These are phyloP conservation scores for Plebejus melissa DNA, from an alignment of 2,888 invertebrate genomes.

Conservation along the genomic window DNA sequence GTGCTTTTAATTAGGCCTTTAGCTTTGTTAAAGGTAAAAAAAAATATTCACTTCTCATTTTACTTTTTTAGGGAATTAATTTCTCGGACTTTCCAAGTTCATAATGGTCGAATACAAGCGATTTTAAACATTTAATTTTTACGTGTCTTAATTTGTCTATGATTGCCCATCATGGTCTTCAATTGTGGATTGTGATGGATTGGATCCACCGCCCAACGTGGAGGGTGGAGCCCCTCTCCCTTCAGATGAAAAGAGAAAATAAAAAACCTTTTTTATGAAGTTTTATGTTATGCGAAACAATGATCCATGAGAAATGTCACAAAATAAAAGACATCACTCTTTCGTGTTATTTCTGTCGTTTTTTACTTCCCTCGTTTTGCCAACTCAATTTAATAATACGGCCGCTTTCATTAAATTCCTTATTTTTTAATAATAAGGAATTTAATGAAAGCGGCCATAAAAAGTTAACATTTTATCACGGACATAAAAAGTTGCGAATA, in stretches of 20 bases:
- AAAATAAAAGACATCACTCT: neutral
- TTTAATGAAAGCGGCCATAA: neutral
- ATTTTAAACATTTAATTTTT: too few relatives aligned
- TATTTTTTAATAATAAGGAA: neutral
- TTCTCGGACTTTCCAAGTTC: too few relatives aligned
- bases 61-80: too few relatives aligned
- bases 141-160: too few relatives aligned
- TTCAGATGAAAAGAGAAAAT: neutral
- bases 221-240: too few relatives aligned
- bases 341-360: neutral
- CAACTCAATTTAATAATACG: constrained; percentile 1
- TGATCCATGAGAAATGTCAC: neutral
- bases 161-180: too few relatives aligned
- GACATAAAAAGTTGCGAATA: constrained; percentile 3
- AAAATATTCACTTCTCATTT: too few relatives aligned
- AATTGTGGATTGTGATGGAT: too few relatives aligned
- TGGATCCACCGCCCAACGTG: too few relatives aligned
- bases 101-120: too few relatives aligned
- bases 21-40: neutral
- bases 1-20: neutral
- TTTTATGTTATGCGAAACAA: neutral
- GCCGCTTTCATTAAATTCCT: neutral
- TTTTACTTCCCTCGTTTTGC: constrained; percentile 1
- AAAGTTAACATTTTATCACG: neutral
- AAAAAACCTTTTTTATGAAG: neutral